Conservation (phyloP, 2,797 vertebrate species). For the Esox lucius region DNA sequence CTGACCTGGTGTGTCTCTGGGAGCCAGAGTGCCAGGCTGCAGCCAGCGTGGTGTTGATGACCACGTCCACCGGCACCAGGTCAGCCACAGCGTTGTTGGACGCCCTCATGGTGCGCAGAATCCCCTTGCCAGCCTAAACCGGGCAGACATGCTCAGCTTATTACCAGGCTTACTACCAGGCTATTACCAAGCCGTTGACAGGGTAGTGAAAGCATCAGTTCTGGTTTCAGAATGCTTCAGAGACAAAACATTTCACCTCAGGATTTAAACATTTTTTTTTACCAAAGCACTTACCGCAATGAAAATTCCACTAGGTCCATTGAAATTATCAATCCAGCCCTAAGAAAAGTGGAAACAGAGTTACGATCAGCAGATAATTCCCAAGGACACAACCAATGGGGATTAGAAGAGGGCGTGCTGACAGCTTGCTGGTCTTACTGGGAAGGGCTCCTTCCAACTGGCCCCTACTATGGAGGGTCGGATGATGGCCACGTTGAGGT, state of each 20-base stretch:
- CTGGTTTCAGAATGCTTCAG: neutral
- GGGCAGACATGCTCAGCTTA: neutral
- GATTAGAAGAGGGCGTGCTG: neutral
- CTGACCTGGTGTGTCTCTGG: slow-evolving; percentile 82
- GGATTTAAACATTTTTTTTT: neutral
- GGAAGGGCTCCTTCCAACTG: slow-evolving; percentile 98
- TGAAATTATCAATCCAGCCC: slow-evolving; percentile 99
- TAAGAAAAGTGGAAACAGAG: slow-evolving; percentile 50
- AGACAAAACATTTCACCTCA: neutral
- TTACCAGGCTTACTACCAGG: neutral
- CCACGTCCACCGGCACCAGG: slow-evolving; percentile 95
- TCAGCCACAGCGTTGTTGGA: slow-evolving; percentile 94
- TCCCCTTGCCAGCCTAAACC: slow-evolving; percentile 95
- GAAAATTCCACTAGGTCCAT: slow-evolving; percentile 96
- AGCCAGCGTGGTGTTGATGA: slow-evolving; percentile 89
- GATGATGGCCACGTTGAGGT: slow-evolving; percentile 90
- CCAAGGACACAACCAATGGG: neutral
- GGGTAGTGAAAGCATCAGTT: neutral
- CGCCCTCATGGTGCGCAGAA: slow-evolving; percentile 96
- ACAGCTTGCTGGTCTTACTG: slow-evolving; percentile 77
- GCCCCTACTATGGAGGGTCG: slow-evolving; percentile 97
- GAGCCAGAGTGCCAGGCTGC: slow-evolving; percentile 97
- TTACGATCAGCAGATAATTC: neutral
- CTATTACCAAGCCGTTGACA: neutral
- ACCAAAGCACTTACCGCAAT: slow-evolving; percentile 87